These are phyloP conservation scores for Cataglyphis cursor DNA, from an alignment of 2,888 invertebrate species.

Conservation along the genomic window DNA sequence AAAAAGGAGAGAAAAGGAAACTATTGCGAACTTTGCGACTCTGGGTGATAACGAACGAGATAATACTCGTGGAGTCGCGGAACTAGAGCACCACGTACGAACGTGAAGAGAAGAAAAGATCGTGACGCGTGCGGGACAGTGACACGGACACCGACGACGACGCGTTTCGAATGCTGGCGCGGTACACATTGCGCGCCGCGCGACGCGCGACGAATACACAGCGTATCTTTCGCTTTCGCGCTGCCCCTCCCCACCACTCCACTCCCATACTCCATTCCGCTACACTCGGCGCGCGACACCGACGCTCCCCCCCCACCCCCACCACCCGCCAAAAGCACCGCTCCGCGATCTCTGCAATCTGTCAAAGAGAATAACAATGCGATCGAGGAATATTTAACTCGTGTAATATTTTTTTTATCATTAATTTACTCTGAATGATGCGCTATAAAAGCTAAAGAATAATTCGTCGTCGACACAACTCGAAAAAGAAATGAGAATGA, in stretches of 20 bases:
- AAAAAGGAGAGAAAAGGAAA: no score
- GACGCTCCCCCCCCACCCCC: neutral
- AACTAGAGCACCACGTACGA: neutral
- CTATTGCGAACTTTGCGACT: neutral
- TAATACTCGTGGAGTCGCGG: neutral
- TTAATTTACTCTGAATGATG: neutral
- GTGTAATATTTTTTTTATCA: neutral
- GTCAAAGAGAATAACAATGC: slow-evolving; percentile 17
- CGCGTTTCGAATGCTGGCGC: slow-evolving; percentile 83
- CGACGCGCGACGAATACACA: slow-evolving; percentile 74
- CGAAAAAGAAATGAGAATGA: neutral
- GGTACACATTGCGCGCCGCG: slow-evolving; percentile 84
- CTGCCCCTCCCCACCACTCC: slow-evolving; percentile 59
- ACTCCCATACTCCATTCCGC: no score
- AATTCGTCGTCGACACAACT: neutral
- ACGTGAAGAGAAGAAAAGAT: neutral
- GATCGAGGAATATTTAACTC: neutral
- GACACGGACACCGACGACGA: slow-evolving; percentile 66
- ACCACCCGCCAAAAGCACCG: neutral
- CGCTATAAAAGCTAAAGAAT: neutral
- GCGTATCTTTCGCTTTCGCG: slow-evolving; percentile 67
- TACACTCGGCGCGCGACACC: slow-evolving; percentile 53
- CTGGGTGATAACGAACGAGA: neutral
- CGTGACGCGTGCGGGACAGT: slow-evolving; percentile 44
- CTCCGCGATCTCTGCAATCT: slow-evolving; percentile 12